Evolutionary conservation across 1,140 invertebrate genomes (phyloP).

Genomic region (Temnothorax longispinosus): DNA sequence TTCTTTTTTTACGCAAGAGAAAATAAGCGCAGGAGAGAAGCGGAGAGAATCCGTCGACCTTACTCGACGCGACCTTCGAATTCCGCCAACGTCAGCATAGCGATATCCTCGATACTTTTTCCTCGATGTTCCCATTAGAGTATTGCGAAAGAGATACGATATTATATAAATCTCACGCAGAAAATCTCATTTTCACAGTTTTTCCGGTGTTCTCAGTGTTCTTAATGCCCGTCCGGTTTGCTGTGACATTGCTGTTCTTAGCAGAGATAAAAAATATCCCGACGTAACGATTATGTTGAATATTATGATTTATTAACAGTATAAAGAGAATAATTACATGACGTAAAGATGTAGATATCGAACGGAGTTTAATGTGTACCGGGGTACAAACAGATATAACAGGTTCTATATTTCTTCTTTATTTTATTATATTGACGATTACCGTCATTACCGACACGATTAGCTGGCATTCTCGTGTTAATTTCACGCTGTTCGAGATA

Average conservation of each 20-base stretch:
- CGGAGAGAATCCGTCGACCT: conserved; percentile 20
- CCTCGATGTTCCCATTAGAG: conserved; percentile 38
- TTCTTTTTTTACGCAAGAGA: neutral
- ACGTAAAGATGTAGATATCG: neutral
- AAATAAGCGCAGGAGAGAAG: conserved; percentile 3
- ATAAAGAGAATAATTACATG: neutral
- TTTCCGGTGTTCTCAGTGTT: neutral
- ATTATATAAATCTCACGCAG: conserved; percentile 26
- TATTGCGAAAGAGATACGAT: neutral
- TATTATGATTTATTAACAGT: neutral
- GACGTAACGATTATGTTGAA: neutral
- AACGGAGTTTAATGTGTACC: neutral
- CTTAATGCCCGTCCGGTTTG: neutral
- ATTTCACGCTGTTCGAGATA: neutral
- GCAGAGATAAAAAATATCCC: neutral
- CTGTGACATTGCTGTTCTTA: neutral
- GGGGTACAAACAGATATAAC: conserved; percentile 6
- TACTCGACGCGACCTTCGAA: conserved; percentile 39
- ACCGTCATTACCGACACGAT: neutral
- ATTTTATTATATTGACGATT: neutral
- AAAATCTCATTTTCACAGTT: conserved; percentile 20
- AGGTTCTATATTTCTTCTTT: neutral
- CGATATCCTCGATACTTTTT: conserved; percentile 40
- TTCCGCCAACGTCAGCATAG: conserved; percentile 11
- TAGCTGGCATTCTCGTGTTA: conserved; percentile 13